Conservation (phyloP, 2,797 vertebrate genomes). For the Propithecus perrieri region DNA sequence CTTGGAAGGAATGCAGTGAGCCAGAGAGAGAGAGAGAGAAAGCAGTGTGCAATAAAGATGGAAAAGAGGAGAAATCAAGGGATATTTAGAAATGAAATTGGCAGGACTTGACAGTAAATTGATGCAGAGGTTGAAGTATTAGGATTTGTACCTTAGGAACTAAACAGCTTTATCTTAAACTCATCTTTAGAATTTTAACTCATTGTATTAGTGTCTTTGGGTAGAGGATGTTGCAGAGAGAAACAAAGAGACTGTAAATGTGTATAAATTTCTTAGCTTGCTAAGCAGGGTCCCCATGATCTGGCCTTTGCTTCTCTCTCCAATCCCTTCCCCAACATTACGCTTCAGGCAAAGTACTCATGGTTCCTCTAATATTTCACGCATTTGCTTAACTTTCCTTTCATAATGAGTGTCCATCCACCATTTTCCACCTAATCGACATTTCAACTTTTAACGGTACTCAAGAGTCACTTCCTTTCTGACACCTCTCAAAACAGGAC, state of each 20-base stretch:
- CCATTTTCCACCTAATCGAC: neutral
- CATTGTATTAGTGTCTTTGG: neutral
- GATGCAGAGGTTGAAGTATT: neutral
- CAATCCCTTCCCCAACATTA: neutral
- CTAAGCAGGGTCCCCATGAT: neutral
- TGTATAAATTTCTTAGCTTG: neutral
- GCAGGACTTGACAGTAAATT: neutral
- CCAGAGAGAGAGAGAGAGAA: neutral
- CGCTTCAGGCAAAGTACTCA: neutral
- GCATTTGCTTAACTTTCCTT: neutral
- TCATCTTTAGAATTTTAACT: neutral
- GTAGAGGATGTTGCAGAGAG: neutral
- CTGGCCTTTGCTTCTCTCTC: neutral
- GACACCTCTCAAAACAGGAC: slow-evolving; percentile 43
- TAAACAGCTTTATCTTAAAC: neutral
- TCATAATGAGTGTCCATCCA: neutral
- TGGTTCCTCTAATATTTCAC: neutral
- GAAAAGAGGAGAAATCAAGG: neutral
- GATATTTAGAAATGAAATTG: neutral
- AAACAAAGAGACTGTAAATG: neutral
- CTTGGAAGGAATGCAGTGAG: neutral
- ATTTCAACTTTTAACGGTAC: neutral
- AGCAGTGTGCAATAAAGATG: neutral
- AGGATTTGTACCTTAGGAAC: neutral
- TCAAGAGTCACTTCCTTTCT: neutral